A percentile compares a stretch with the other conserved stretches of the same genome.
phyloP scores from a whole-genome alignment of 2,888 invertebrate genomes.

The Platycnemis pennipes region DNA sequence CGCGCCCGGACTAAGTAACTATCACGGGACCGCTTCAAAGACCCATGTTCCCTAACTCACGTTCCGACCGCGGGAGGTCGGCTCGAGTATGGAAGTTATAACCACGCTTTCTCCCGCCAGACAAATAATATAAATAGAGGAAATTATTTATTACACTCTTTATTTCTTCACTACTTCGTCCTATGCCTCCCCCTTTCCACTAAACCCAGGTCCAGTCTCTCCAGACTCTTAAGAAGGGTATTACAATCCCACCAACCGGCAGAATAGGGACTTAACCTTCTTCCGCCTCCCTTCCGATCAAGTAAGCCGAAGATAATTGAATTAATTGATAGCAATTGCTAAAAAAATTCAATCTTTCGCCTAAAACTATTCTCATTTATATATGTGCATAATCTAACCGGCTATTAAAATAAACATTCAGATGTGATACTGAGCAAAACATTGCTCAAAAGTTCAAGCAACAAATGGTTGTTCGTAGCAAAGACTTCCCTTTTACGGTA shows the following conservation, averaged over 20 bases:
- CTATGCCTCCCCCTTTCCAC: background rate
- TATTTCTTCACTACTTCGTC: constrained; percentile 37
- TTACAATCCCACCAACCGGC: background rate
- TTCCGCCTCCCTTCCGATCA: too few relatives aligned
- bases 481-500: too few relatives aligned
- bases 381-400: too few relatives aligned
- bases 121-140: constrained; percentile 67
- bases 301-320: too few relatives aligned
- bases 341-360: too few relatives aligned
- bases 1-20: background rate
- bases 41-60: constrained; percentile 61
- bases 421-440: too few relatives aligned
- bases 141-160: constrained; percentile 61
- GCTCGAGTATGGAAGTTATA: constrained; percentile 49
- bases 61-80: constrained; percentile 53
- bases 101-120: constrained; percentile 49
- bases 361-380: too few relatives aligned
- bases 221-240: background rate
- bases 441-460: too few relatives aligned
- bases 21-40: constrained; percentile 58
- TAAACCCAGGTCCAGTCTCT: background rate
- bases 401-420: too few relatives aligned
- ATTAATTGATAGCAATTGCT: too few relatives aligned
- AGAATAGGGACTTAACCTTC: background rate
- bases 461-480: too few relatives aligned